Percentiles rank a stretch among this genome's conserved stretches.
phyloP scores from a whole-genome alignment of 2,113 vertebrate species.

The Mohoua ochrocephala region DNA sequence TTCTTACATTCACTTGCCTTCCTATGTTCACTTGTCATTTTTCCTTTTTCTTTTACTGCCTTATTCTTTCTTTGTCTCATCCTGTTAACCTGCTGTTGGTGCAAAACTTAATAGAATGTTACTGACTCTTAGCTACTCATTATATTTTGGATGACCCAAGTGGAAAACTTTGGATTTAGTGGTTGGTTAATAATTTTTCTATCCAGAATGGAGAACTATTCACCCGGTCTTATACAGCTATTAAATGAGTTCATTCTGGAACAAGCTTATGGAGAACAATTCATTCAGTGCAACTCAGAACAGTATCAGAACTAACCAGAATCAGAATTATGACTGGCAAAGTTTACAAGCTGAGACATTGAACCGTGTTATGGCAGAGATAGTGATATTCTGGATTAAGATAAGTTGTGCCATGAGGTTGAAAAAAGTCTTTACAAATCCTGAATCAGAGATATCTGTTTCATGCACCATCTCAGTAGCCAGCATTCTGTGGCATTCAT shows the following conservation, averaged over 20 bases:
- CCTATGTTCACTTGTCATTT: background rate
- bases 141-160: background rate
- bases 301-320: background rate
- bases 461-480: background rate
- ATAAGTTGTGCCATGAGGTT: background rate
- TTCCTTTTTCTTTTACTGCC: background rate
- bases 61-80: background rate
- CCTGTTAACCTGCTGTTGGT: background rate
- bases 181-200: background rate
- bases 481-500: background rate
- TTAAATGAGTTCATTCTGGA: background rate
- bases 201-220: background rate
- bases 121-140: background rate
- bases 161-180: background rate
- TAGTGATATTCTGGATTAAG: background rate
- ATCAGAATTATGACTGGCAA: background rate
- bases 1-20: background rate
- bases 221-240: background rate
- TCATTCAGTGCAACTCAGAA: background rate
- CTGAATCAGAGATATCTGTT: background rate
- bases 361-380: background rate
- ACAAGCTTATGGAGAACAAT: background rate
- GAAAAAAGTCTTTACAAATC: background rate
- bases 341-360: background rate
- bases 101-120: background rate